These are phyloP conservation scores for Xenopus borealis DNA, from an alignment of 2,113 vertebrate species.

Conservation along the genomic window DNA sequence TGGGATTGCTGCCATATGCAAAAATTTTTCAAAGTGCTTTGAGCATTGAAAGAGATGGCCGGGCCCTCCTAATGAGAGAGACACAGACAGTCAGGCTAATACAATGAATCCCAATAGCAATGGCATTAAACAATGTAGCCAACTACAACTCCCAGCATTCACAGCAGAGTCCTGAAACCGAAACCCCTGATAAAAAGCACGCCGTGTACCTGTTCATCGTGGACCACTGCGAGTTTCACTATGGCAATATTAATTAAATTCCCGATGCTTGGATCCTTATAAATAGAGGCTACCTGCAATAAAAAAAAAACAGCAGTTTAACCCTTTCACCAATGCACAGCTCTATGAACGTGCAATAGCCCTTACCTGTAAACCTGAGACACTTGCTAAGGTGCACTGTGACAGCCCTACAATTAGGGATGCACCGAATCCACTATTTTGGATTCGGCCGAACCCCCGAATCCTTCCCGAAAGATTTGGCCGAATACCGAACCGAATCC, in stretches of 20 bases:
- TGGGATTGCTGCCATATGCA: constrained; percentile 95
- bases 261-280: constrained; percentile 97
- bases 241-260: constrained; percentile 97
- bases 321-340: too few relatives aligned
- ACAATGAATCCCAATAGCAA: too few relatives aligned
- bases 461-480: too few relatives aligned
- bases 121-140: too few relatives aligned
- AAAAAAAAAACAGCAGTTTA: constrained; percentile 47
- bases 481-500: too few relatives aligned
- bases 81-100: too few relatives aligned
- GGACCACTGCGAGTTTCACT: constrained; percentile 93
- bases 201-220: constrained; percentile 82
- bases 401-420: too few relatives aligned
- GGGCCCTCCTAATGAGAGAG: constrained; percentile 79
- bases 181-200: background rate
- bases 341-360: too few relatives aligned
- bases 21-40: constrained; percentile 95
- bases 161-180: background rate
- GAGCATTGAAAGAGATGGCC: constrained; percentile 89
- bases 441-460: too few relatives aligned
- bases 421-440: too few relatives aligned
- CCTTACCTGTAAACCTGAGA: too few relatives aligned
- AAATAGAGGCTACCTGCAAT: constrained; percentile 93
- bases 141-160: background rate
- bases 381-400: too few relatives aligned